Base-by-base conservation (phyloP, 2,797 vertebrate genomes). In the Nannoperca australis region DNA sequence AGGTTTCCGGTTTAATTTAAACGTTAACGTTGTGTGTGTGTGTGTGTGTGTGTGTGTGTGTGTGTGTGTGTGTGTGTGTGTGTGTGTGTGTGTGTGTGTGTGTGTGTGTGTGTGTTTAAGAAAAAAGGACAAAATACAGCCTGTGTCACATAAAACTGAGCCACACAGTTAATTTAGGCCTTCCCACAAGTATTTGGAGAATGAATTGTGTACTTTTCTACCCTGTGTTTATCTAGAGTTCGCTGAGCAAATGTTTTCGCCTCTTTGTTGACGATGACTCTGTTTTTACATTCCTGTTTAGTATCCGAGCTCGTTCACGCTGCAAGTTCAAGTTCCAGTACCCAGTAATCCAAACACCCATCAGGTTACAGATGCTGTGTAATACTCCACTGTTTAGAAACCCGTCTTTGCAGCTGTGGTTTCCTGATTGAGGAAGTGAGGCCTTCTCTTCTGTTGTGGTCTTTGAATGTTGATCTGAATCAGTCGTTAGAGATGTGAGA, bases 281-380 rank as follows among this genome's bases (percentile, higher is more conserved):
- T 15, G 32, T 7, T 58, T 58, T 70, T 30, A 54, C 78, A 12
- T 22, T 63, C 44, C 73, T 62, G 50, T 61, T 66, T 66, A 53
- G 51, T 59, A 44, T 76, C 63, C 14, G 24, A 7, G 9, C 0
- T 2, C 36, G 53, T 74, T 32, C 30, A 17, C 51, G 5, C 32
- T 2, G 32, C 24, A 38, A 38, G 4, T 36, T 9, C 36, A 36
- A 10, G 22, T 22, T 44, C 12, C 61, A 38, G 40, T 27, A 27
- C 24, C 24, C 24, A 27, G 24, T 27, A 27, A 27, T 27, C 1
- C 24, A 1, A 27, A 27, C 24, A 27, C 24, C 24, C 24, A 27
- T 27, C 24, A 27, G 24, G 24, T 27, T 27, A 20, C 42, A 18
- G 5, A 45, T 9, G 0, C 10, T 27, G 56, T 22, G 22, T 36